A percentile compares a stretch with the other conserved stretches of the same genome.
These are phyloP conservation scores for Sorex araneus DNA, from an alignment of 2,113 vertebrate species.

Conservation along the genomic window DNA sequence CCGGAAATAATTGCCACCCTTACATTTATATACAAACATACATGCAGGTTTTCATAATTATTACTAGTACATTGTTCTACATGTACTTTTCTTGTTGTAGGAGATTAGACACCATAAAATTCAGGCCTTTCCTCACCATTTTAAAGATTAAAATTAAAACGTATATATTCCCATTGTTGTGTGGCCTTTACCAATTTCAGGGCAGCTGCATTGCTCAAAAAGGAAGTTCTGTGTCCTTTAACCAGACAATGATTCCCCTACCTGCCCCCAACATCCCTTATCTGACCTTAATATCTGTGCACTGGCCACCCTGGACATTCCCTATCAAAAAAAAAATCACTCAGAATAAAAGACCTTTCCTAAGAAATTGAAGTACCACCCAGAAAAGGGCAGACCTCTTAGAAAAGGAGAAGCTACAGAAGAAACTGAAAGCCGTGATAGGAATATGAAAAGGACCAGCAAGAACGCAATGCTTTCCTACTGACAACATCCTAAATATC, in stretches of 20 bases:
- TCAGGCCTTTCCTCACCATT: not conserved
- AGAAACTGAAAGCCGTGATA: too few species aligned
- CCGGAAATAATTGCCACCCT: not conserved
- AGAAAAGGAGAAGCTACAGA: too few species aligned
- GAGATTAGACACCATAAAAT: not conserved
- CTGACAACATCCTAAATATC: too few species aligned
- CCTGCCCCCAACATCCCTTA: not conserved
- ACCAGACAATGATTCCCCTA: not conserved
- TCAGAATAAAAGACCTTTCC: too few species aligned
- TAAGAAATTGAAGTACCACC: too few species aligned
- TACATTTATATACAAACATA: not conserved
- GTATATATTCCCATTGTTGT: not conserved
- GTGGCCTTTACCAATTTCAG: not conserved
- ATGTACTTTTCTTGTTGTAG: not conserved
- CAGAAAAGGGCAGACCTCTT: too few species aligned
- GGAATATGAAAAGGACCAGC: too few species aligned
- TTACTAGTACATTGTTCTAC: not conserved
- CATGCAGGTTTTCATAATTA: not conserved
- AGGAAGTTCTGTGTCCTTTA: not conserved
- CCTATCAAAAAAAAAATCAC: not conserved
- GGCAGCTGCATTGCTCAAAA: not conserved
- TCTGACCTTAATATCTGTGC: not conserved
- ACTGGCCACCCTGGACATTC: not conserved
- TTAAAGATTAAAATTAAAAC: not conserved
- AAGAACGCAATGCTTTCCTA: too few species aligned